Conservation (phyloP, 2,797 vertebrate genomes). For the Chelmon rostratus region DNA sequence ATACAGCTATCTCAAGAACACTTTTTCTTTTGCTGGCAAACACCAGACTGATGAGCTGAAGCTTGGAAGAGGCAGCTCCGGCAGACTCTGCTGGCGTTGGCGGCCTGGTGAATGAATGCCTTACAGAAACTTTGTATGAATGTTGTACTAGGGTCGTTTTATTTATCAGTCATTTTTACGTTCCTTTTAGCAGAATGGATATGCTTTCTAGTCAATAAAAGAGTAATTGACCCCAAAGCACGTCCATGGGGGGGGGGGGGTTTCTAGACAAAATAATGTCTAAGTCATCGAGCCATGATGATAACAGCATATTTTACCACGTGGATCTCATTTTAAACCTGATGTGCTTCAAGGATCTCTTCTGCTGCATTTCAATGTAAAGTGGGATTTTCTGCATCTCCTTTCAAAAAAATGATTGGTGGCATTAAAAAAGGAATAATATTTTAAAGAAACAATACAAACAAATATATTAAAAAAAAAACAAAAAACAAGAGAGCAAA, state of each 20-base stretch:
- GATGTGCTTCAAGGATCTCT: slow-evolving; percentile 2
- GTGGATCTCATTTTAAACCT: slow-evolving; percentile 13
- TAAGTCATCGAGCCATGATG: slow-evolving; percentile 31
- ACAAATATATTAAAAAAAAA: background rate
- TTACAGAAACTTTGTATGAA: slow-evolving; percentile 80
- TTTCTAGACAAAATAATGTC: slow-evolving; percentile 47
- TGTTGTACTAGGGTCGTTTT: slow-evolving; percentile 66
- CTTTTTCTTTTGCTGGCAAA: slow-evolving; percentile 58
- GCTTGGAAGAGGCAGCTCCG: slow-evolving; percentile 54
- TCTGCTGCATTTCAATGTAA: slow-evolving; percentile 8
- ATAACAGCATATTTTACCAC: slow-evolving; percentile 9
- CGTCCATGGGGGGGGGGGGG: slow-evolving; percentile 41
- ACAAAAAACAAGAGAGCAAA: slow-evolving; percentile 7
- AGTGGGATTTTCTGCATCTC: background rate
- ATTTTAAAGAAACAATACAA: background rate
- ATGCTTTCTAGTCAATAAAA: slow-evolving; percentile 65
- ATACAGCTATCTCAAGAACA: slow-evolving; percentile 38
- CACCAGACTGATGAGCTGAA: slow-evolving; percentile 34
- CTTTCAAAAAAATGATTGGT: background rate
- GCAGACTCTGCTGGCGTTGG: slow-evolving; percentile 47
- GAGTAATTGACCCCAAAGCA: slow-evolving; percentile 51
- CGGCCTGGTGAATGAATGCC: slow-evolving; percentile 78
- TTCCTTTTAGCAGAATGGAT: slow-evolving; percentile 43
- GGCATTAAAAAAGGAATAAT: background rate
- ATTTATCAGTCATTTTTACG: slow-evolving; percentile 57